phyloP scores from a whole-genome alignment of 2,888 invertebrate genomes.

The Pachliopta kotzebuea region DNA sequence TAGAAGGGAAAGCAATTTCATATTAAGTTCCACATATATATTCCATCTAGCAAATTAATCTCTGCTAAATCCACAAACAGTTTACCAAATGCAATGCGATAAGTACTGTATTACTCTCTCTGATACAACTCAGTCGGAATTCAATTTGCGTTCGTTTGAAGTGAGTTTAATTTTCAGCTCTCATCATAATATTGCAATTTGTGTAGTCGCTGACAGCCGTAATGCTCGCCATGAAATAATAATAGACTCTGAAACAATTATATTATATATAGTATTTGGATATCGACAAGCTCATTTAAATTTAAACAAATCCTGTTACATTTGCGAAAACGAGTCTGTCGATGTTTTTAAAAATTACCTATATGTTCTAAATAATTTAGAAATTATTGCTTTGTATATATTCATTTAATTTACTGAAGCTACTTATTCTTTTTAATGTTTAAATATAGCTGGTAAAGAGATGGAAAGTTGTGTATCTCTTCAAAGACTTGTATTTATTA shows the following conservation, averaged over 20 bases:
- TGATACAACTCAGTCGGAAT: constrained; percentile 40
- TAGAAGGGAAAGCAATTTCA: constrained; percentile 4
- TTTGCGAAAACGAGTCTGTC: no score
- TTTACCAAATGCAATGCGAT: constrained; percentile 23
- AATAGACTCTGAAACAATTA: background rate
- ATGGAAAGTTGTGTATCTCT: no score
- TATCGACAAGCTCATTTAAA: background rate
- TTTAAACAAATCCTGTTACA: no score
- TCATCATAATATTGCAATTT: constrained; percentile 32
- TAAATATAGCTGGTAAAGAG: no score
- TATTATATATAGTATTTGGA: background rate
- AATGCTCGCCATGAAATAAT: constrained; percentile 11
- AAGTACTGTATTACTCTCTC: constrained; percentile 27
- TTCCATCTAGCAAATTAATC: constrained; percentile 15
- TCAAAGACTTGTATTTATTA: no score
- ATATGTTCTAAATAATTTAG: no score
- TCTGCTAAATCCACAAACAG: constrained; percentile 25
- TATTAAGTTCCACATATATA: constrained; percentile 9
- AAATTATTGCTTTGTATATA: no score
- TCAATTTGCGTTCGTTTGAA: constrained; percentile 41
- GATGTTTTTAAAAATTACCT: no score
- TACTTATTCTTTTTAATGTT: no score
- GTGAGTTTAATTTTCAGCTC: constrained; percentile 42
- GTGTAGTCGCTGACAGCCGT: constrained; percentile 26
- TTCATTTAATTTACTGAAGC: no score